Evolutionary conservation across 1,140 invertebrate species (phyloP).

Genomic region (Diorhabda carinulata): DNA sequence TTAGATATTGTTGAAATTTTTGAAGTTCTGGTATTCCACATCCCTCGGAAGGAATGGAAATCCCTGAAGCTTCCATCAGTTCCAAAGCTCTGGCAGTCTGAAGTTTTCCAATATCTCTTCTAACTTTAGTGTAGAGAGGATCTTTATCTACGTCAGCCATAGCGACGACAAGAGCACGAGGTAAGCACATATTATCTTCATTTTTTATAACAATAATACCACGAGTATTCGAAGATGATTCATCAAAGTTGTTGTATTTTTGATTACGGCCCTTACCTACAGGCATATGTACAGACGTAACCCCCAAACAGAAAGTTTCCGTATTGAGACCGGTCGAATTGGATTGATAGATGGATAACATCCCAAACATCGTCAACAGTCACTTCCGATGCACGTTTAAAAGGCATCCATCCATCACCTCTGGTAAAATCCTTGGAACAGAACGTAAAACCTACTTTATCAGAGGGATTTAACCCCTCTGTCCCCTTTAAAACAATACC

Average conservation of each 20-base stretch:
- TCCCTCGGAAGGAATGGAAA: neutral
- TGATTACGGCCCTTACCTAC: too few species aligned
- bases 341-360: neutral
- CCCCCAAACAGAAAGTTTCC: too few species aligned
- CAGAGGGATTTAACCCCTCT: neutral
- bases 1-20: neutral
- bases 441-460: constrained; percentile 1
- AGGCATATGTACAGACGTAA: too few species aligned
- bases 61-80: neutral
- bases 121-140: neutral
- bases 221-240: too few species aligned
- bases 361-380: constrained; percentile 1
- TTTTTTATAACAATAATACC: too few species aligned
- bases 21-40: neutral
- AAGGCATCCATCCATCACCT: constrained; percentile 7
- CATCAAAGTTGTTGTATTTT: too few species aligned
- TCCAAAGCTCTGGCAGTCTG: neutral
- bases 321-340: neutral
- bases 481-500: neutral
- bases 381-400: neutral
- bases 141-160: neutral
- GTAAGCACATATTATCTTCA: too few species aligned
- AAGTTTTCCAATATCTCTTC: neutral
- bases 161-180: neutral
- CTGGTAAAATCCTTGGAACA: constrained; percentile 9